Evolutionary conservation across 2,888 invertebrate genomes (phyloP), one percentile per base, ranked within the genome.

Genomic region (Patella caerulea): DNA sequence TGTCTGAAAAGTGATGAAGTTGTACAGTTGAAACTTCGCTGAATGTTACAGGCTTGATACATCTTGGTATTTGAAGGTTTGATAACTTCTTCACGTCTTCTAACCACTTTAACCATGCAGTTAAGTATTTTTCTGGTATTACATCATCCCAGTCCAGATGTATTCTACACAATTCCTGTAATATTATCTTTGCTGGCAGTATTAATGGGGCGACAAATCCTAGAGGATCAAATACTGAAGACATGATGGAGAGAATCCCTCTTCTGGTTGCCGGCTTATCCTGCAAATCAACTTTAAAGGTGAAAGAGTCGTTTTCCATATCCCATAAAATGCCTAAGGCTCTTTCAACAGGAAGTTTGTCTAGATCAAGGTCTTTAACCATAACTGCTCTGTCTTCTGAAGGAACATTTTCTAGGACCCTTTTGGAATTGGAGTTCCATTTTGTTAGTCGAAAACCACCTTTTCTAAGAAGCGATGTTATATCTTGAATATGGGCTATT

Each of bases 371-470:
- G 52, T 54, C 52, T 45, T 77, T 72, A 2, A 79, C 73, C 17
- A 17, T 17, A 15, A 7, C 52, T 5, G 74, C 76, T 52, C 74
- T 52, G 19, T 79, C 71, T 56, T 76, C 73, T 45, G n/a, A 59
- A n/a, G 79, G 65, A 52, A 81, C 74, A 29, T 29, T 24, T 14
- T 76, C 55, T 56, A 80, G 52, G 29, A 79, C 78, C 17, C 55
- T 19, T 15, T 12, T n/a, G 24, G 56, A n/a, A 72, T 81, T 81
- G n/a, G 70, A 74, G 7, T 45, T 45, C 79, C 79, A 79, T 56
- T 78, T 71, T 12, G 74, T 79, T n/a, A 79, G 69, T n/a, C 52
- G 24, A 73, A 80, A 75, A 12, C 73, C 75, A 45, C 76, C 75
- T n/a, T 71, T 70, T 34, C 24, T 14, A 72, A 72, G 72, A 12